Evolutionary conservation across 2,113 vertebrate genomes (phyloP).

Genomic region (Rhodinocichla rosea): DNA sequence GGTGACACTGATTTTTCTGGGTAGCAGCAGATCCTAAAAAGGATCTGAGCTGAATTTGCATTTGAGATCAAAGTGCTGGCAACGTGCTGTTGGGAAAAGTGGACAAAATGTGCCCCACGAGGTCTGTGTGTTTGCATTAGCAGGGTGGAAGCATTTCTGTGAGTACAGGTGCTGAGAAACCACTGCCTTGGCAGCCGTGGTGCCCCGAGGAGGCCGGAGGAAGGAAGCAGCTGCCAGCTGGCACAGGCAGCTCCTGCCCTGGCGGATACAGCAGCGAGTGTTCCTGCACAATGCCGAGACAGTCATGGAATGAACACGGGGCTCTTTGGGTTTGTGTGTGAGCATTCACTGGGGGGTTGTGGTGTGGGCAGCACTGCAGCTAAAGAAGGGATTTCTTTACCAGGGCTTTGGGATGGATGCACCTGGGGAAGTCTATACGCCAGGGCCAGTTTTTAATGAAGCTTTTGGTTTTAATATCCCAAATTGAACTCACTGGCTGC

Average conservation of each 20-base stretch:
- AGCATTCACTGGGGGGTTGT: background rate
- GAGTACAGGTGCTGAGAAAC: conserved; percentile 10
- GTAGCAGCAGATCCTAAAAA: background rate
- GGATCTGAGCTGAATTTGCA: background rate
- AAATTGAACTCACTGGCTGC: background rate
- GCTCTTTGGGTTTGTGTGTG: background rate
- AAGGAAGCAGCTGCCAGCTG: background rate
- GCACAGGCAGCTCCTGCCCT: background rate
- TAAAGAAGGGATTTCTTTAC: background rate
- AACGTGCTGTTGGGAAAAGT: background rate
- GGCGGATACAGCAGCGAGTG: background rate
- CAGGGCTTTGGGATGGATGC: background rate
- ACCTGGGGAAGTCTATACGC: background rate
- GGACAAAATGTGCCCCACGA: background rate
- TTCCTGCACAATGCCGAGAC: background rate
- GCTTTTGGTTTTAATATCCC: background rate
- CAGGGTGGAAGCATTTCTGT: background rate
- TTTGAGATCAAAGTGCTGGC: background rate
- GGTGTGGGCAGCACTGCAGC: background rate
- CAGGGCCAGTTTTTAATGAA: background rate
- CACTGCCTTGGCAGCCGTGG: background rate
- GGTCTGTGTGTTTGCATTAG: background rate
- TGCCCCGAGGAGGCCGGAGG: background rate
- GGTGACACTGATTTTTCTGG: background rate
- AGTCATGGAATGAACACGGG: background rate